Evolutionary conservation across 1,140 invertebrate genomes (phyloP), one percentile per base, ranked within the genome.

Genomic region (Drosophila malerkotliana): DNA sequence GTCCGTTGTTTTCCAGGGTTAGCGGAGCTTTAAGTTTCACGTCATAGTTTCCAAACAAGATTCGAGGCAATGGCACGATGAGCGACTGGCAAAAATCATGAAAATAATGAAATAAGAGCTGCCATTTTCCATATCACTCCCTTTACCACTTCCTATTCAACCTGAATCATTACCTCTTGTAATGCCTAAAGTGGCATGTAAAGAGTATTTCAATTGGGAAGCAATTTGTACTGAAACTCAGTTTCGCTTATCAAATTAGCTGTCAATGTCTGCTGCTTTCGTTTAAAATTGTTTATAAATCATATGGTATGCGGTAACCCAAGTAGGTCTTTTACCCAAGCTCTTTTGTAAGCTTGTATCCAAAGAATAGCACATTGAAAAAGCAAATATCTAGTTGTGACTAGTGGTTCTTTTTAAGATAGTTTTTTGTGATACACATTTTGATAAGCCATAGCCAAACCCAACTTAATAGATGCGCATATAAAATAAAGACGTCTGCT

Each of bases 31-130:
- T 92, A 0, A 95, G 90, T 26, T 92, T 93, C 80, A 95, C 93
- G 67, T 95, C 94, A 80, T 95, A 96, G 21, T 94, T 94, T 55
- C 94, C 93, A 71, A 95, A 93, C 77, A 94, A 93, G 63, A 96
- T 92, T 1, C 94, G 94, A 1, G 94, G 94, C 39, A 95, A 93
- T 1, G 94, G 93, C 6, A 94, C 82, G 24, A 93, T 92, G 9
- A 94, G 92, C 6, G 94, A 93, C 79, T 45, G 51, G n/a, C 39
- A 49, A 41, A 78, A 56, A 60, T 47, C 37, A 95, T 92, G 12
- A 94, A 24, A 28, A 58, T 28, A 77, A 74, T 82, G 49, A 75
- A 66, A 64, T 66, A 44, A 57, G 66, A 66, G 15, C 24, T 30
- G 15, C 48, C 26, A 37, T 75, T 55, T 72, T 41, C 15, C 12